Evolutionary conservation across 2,113 vertebrate genomes (phyloP).

Genomic region (Mohoua ochrocephala): DNA sequence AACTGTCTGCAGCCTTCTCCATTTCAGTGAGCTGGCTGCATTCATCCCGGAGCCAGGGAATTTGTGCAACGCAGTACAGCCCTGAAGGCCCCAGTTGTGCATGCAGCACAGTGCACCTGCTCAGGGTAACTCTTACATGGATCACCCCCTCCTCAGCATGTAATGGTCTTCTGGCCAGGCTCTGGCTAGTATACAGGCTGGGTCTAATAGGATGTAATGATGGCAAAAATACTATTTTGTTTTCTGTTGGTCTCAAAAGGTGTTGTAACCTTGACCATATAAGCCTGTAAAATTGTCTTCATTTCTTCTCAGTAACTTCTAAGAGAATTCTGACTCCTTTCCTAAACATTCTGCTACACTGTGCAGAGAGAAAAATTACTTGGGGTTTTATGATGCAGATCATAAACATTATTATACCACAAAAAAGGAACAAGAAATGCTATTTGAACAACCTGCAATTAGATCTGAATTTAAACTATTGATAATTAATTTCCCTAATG

Average conservation of each 20-base stretch:
- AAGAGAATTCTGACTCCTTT: neutral
- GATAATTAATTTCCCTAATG: neutral
- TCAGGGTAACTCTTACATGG: no score
- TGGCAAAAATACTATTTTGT: neutral
- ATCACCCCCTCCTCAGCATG: neutral
- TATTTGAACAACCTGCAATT: neutral
- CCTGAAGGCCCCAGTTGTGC: neutral
- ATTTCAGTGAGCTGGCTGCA: neutral
- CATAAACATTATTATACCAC: neutral
- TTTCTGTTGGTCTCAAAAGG: neutral
- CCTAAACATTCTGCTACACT: neutral
- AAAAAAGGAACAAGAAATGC: neutral
- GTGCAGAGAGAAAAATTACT: neutral
- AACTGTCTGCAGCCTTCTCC: neutral
- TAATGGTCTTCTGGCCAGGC: neutral
- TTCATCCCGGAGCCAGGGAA: neutral
- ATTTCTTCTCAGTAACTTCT: neutral
- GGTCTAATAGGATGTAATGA: neutral
- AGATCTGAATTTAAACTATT: neutral
- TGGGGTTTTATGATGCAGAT: neutral
- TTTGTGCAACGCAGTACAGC: neutral
- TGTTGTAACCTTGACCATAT: neutral
- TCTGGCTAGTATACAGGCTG: neutral
- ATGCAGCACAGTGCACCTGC: neutral
- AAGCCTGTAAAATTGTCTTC: neutral